phyloP scores from a whole-genome alignment of 64 coral and sea anemone species.

The Pocillopora damicornis region DNA sequence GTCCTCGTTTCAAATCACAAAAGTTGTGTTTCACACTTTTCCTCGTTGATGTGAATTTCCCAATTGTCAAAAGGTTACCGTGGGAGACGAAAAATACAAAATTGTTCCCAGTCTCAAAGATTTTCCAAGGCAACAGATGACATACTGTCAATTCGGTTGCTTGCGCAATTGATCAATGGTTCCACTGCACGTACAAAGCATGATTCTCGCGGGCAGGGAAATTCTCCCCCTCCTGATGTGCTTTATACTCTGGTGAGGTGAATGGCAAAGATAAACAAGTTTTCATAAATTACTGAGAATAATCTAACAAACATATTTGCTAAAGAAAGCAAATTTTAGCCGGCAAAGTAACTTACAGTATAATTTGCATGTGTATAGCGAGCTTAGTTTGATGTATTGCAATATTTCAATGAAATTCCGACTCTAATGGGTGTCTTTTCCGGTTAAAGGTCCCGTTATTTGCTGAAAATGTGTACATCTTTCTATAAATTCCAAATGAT shows the following conservation, averaged over 20 bases:
- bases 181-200: background rate
- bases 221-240: background rate
- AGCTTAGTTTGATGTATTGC: background rate
- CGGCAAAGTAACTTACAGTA: background rate
- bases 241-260: conserved; percentile 18
- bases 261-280: background rate
- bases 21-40: no score
- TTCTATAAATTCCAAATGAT: conserved; percentile 99
- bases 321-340: background rate
- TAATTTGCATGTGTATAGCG: no score
- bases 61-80: background rate
- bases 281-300: background rate
- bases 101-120: background rate
- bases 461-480: conserved; percentile 97
- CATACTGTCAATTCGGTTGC: background rate
- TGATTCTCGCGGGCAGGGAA: conserved; percentile 19
- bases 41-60: no score
- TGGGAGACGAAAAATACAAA: background rate
- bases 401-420: background rate
- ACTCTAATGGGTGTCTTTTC: background rate
- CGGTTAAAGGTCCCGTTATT: conserved; percentile 77
- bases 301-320: background rate
- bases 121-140: background rate
- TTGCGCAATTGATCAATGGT: background rate
- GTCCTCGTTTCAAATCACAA: no score